These are phyloP conservation scores for Glyptemys insculpta DNA, from an alignment of 2,797 vertebrate genomes.

Conservation along the genomic window DNA sequence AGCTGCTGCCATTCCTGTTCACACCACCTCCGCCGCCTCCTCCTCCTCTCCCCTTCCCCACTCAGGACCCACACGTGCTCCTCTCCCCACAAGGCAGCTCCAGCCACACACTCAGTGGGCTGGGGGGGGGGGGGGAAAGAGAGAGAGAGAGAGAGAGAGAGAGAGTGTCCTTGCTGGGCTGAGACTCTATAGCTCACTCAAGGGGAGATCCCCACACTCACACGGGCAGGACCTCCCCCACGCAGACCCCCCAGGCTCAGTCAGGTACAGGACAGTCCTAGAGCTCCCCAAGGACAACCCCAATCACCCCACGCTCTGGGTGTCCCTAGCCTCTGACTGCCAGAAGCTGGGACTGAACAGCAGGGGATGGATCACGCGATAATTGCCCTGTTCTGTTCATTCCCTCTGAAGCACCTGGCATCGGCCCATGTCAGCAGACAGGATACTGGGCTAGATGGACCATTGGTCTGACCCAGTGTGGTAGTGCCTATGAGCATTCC, in stretches of 20 bases:
- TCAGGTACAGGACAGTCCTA: neutral
- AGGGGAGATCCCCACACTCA: neutral
- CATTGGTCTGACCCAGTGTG: neutral
- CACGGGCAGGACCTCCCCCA: neutral
- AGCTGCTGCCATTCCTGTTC: conserved; percentile 75
- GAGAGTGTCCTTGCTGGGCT: neutral
- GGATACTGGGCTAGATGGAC: neutral
- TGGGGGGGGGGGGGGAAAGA: too few relatives aligned
- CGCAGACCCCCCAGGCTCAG: neutral
- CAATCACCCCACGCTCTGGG: neutral
- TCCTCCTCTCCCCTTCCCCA: conserved; percentile 69
- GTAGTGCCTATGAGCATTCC: neutral
- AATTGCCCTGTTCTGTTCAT: neutral
- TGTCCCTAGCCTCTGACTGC: too few relatives aligned
- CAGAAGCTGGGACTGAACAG: too few relatives aligned
- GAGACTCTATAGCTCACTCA: conserved; percentile 24
- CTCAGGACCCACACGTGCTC: conserved; percentile 53
- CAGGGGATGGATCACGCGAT: too few relatives aligned
- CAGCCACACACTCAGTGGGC: neutral
- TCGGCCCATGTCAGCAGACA: neutral
- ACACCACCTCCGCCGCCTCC: conserved; percentile 65
- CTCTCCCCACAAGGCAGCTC: neutral
- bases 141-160: too few relatives aligned
- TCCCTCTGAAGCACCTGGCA: too few relatives aligned
- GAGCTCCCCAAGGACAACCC: neutral